phyloP scores from a whole-genome alignment of 64 coral and sea anemone species.

The Montipora cactus region DNA sequence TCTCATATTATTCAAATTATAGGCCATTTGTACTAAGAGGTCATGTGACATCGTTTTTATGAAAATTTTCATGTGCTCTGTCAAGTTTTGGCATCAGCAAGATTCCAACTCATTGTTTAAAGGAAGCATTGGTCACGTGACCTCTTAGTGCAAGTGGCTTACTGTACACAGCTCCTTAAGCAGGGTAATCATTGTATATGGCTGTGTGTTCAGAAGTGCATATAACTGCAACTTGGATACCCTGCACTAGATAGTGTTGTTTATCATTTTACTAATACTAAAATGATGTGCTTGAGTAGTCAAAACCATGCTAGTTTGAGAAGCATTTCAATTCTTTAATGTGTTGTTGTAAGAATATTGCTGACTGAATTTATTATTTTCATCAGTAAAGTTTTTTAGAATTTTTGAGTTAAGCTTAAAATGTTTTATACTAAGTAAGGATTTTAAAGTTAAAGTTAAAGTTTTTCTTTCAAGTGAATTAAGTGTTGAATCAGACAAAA shows the following conservation, averaged over 20 bases:
- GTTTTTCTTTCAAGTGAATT: background rate
- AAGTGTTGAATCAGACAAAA: background rate
- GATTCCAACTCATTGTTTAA: background rate
- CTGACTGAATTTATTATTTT: background rate
- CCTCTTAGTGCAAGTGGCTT: no score
- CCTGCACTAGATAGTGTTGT: conserved; percentile 13
- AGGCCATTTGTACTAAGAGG: background rate
- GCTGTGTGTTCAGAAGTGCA: conserved; percentile 1
- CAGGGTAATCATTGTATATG: background rate
- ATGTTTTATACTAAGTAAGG: no score
- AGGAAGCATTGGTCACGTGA: no score
- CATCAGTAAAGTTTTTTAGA: no score
- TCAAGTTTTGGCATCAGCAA: no score
- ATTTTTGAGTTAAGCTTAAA: no score
- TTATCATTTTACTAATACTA: background rate
- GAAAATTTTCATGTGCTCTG: background rate
- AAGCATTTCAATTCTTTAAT: conserved; percentile 5
- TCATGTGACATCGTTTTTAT: background rate
- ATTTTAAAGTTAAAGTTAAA: background rate
- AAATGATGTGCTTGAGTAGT: conserved; percentile 13
- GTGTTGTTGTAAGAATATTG: background rate
- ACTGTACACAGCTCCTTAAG: background rate
- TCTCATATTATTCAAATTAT: conserved; percentile 12
- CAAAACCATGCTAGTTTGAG: conserved; percentile 8
- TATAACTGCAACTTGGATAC: conserved; percentile 2